Conservation (phyloP, 1,140 invertebrate species). For the Penaeus vannamei region DNA sequence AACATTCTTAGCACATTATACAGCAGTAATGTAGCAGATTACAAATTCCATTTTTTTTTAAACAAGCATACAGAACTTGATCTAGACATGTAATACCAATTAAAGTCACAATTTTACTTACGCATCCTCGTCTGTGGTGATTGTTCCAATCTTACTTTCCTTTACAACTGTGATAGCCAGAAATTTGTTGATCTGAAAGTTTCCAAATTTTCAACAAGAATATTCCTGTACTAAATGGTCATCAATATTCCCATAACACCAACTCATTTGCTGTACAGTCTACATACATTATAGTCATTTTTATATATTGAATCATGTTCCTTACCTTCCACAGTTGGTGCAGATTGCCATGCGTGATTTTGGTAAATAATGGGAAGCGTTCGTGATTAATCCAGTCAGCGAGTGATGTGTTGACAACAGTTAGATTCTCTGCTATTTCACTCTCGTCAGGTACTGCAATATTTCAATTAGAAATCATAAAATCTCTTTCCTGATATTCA, state of each 20-base stretch:
- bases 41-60: too few relatives aligned
- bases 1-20: too few relatives aligned
- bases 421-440: constrained; percentile 46
- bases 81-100: not conserved
- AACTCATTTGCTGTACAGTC: not conserved
- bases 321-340: constrained; percentile 77
- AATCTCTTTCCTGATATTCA: not conserved
- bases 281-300: too few relatives aligned
- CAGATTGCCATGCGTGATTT: constrained; percentile 87
- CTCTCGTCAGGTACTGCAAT: constrained; percentile 50
- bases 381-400: constrained; percentile 91
- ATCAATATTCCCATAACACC: not conserved
- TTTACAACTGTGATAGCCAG: constrained; percentile 88
- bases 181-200: constrained; percentile 72
- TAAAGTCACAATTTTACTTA: constrained; percentile 67
- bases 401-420: constrained; percentile 74
- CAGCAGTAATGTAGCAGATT: too few relatives aligned
- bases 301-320: not conserved
- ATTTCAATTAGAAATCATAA: not conserved
- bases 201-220: not conserved
- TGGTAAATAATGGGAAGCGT: constrained; percentile 91
- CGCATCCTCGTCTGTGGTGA: constrained; percentile 84
- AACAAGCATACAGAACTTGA: not conserved
- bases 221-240: not conserved
- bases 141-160: constrained; percentile 88